A percentile compares a stretch with the other conserved stretches of the same genome.
These are phyloP conservation scores for Drosophila nigromelanica DNA, from an alignment of 1,140 invertebrate species.

Conservation along the genomic window DNA sequence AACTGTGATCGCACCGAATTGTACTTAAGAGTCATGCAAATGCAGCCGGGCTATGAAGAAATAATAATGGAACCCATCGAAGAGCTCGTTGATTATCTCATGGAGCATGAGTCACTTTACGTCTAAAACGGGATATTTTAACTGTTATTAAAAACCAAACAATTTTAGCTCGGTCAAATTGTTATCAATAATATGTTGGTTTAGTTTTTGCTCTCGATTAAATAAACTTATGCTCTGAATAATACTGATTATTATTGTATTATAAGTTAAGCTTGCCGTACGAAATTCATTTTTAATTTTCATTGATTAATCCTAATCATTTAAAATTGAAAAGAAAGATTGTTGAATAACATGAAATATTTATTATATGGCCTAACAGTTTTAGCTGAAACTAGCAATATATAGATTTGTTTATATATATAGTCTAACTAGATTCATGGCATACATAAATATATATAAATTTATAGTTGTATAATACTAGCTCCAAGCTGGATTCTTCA, in stretches of 20 bases:
- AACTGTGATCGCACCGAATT: conserved; percentile 66
- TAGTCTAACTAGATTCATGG: conserved; percentile 34
- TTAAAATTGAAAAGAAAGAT: too few species aligned
- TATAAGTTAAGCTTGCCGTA: too few species aligned
- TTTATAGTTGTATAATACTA: conserved; percentile 36
- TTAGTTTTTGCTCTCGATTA: too few species aligned
- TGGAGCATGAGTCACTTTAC: conserved; percentile 11
- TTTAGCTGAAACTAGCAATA: conserved; percentile 25
- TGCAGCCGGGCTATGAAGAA: conserved; percentile 62
- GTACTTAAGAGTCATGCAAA: conserved; percentile 59
- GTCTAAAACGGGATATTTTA: not conserved
- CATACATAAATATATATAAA: conserved; percentile 13
- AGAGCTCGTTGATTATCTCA: conserved; percentile 64
- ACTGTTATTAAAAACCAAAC: too few species aligned
- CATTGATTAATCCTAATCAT: too few species aligned
- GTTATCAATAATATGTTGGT: too few species aligned
- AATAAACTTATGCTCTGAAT: too few species aligned
- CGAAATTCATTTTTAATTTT: too few species aligned
- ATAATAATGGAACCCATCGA: conserved; percentile 60
- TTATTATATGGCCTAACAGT: conserved; percentile 8
- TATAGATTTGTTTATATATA: conserved; percentile 29
- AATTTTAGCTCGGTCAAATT: too few species aligned
- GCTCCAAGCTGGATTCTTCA: conserved; percentile 28
- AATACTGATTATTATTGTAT: too few species aligned
- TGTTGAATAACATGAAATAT: not conserved